These are phyloP conservation scores for Cataglyphis albicans DNA, from an alignment of 2,888 invertebrate species.

Conservation along the genomic window DNA sequence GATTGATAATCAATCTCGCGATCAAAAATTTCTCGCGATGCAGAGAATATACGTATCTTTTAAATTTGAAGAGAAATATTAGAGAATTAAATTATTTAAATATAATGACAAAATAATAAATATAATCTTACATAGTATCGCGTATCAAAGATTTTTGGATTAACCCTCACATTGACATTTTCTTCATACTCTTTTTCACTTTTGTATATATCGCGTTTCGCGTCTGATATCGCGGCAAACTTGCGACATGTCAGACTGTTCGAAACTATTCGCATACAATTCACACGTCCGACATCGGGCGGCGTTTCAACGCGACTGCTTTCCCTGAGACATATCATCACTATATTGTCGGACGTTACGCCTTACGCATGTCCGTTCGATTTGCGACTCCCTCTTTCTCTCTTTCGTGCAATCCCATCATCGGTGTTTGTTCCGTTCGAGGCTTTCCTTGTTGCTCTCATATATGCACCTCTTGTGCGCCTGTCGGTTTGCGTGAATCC, in stretches of 20 bases:
- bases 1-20: constrained; percentile 5
- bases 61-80: not conserved
- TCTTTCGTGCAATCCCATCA: constrained; percentile 17
- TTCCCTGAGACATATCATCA: constrained; percentile 62
- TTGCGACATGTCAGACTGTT: not conserved
- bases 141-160: not conserved
- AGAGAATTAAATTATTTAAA: not conserved
- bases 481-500: constrained; percentile 40
- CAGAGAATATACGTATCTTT: not conserved
- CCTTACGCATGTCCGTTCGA: constrained; percentile 81
- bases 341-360: constrained; percentile 79
- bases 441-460: constrained; percentile 41
- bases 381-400: constrained; percentile 62
- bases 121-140: not conserved
- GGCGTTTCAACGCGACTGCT: constrained; percentile 80
- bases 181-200: not conserved
- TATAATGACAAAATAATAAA: not conserved
- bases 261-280: not conserved
- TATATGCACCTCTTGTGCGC: constrained; percentile 35
- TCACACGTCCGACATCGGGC: constrained; percentile 75
- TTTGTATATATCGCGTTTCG: not conserved
- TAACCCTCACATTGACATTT: not conserved
- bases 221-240: not conserved
- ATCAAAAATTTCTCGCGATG: not conserved
- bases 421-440: not conserved